Base-by-base conservation (phyloP, 2,113 vertebrate genomes). In the Sander vitreus region DNA sequence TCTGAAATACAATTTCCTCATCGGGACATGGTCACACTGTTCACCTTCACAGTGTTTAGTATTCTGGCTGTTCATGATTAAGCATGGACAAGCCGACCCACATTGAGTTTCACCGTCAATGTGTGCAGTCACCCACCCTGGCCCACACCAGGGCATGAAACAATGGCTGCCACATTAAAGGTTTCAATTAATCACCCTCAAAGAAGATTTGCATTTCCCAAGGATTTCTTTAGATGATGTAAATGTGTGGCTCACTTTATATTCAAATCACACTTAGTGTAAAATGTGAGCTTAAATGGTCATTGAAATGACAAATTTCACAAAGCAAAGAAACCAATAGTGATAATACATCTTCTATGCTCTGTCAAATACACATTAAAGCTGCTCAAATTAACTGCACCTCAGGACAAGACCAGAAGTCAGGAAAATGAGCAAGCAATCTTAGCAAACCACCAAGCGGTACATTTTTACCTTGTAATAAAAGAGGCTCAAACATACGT, bases 101-200 rank as follows among this genome's bases (percentile, higher is more conserved):
- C 70, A 80, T 78, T 85, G 60, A 85, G 79, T 86, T 81, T 80
- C 62, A 68, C 64, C 60, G 63, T 58, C 79, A 70, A 43, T 6
- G 43, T 83, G 66, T 85, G 77, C 71, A 89, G 73, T 86, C 77
- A 81, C 72, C 83, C 85, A 67, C 51, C 39, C 11, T 18, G 67
- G 48, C 58, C 69, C 39, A 74, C 80, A 78, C 53, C 30, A 55
- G 84, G 78, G 62, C 85, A 88, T 72, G 64, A 88, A 89, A 90
- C 78, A 88, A 80, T 83, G 77, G 62, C 62, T 23, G 21, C 66
- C 51, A 58, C 69, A 77, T 80, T 87, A 86, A 92, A 86, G 68
- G 66, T 88, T 90, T 82, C 79, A 87, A 93, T 93, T 85, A 92
- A 91, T 92, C 92, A 89, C 66, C 67, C 81, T 85, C 68, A 71